Conservation (phyloP, 2,113 vertebrate genomes). For the Electrona antarctica region DNA sequence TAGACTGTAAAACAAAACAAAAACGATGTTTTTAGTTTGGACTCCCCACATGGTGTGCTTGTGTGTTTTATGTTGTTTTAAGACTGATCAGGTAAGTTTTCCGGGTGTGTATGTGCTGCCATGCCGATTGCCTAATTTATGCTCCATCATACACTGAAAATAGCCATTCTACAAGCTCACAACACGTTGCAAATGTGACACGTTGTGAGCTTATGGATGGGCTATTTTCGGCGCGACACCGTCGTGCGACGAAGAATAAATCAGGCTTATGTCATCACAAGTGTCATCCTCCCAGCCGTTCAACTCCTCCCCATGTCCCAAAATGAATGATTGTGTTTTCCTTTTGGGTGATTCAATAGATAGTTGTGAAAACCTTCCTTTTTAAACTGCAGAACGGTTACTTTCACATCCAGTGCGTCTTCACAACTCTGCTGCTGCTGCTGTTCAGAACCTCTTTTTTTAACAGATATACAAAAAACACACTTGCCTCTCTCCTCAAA, state of each 20-base stretch:
- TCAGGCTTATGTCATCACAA: neutral
- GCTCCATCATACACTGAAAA: too few species aligned
- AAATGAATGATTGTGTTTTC: constrained; percentile 11
- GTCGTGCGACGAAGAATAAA: too few species aligned
- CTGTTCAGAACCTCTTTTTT: constrained; percentile 21
- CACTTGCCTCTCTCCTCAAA: constrained; percentile 68
- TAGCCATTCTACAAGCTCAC: too few species aligned
- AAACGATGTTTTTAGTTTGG: constrained; percentile 36
- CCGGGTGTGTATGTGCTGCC: neutral
- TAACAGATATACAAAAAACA: constrained; percentile 55
- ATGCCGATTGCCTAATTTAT: too few species aligned
- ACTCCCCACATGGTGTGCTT: constrained; percentile 35
- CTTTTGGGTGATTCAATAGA: constrained; percentile 14
- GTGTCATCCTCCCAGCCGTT: neutral
- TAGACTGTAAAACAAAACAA: constrained; percentile 49
- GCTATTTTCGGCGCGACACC: too few species aligned
- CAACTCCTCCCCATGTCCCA: neutral
- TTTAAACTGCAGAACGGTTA: constrained; percentile 54
- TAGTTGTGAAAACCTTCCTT: constrained; percentile 22
- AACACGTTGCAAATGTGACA: too few species aligned
- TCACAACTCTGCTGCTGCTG: constrained; percentile 65
- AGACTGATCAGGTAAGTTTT: constrained; percentile 24
- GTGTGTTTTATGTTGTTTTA: constrained; percentile 33
- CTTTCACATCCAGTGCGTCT: constrained; percentile 77
- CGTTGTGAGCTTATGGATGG: too few species aligned